These are phyloP conservation scores for Capromys pilorides DNA, from an alignment of 2,797 vertebrate species.

Conservation along the genomic window DNA sequence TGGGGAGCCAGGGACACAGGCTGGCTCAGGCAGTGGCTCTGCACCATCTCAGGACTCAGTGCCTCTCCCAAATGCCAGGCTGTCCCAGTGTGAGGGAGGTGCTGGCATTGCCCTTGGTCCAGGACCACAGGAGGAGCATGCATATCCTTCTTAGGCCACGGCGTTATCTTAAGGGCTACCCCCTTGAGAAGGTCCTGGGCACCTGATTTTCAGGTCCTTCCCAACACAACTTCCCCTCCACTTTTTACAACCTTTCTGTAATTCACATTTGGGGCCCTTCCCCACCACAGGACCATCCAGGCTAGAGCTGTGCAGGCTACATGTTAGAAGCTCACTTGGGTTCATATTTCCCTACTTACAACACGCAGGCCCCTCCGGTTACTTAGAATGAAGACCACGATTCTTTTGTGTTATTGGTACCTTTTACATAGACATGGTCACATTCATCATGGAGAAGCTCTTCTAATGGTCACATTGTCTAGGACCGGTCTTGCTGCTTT, in stretches of 20 bases:
- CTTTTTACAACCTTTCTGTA: not conserved
- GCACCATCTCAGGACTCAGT: not conserved
- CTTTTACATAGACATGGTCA: not conserved
- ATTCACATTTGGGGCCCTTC: not conserved
- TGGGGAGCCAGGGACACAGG: too few species aligned
- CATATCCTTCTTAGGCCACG: not conserved
- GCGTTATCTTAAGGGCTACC: not conserved
- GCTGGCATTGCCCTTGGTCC: not conserved
- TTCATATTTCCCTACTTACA: not conserved
- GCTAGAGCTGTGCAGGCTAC: not conserved
- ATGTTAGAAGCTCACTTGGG: not conserved
- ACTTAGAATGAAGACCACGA: not conserved
- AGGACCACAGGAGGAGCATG: not conserved
- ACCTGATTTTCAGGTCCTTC: not conserved
- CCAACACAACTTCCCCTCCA: not conserved
- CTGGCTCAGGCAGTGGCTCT: rapidly evolving
- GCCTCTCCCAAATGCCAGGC: not conserved
- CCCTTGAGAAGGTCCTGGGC: not conserved
- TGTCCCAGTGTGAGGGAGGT: not conserved
- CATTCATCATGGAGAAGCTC: not conserved
- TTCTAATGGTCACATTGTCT: not conserved
- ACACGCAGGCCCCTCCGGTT: not conserved
- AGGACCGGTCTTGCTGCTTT: not conserved
- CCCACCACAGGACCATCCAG: not conserved
- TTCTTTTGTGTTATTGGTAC: not conserved